Evolutionary conservation across 2,888 invertebrate species (phyloP).

Genomic region (Rhimphoctona megacephalus): DNA sequence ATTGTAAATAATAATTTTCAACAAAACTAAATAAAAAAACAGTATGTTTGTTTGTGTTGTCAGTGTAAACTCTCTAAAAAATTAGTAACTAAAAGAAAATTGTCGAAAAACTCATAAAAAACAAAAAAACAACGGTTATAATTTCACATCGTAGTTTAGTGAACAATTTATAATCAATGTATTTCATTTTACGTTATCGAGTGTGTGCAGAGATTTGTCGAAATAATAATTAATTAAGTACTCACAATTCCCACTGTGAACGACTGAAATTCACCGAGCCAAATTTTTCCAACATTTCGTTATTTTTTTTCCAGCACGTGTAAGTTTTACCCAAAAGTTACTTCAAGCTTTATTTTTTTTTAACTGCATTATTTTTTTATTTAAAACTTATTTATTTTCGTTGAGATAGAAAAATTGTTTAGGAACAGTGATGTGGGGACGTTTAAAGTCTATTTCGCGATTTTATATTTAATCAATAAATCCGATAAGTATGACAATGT

Average conservation of each 20-base stretch:
- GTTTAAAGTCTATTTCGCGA: background rate
- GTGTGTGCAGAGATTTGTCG: background rate
- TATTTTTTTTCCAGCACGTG: slow-evolving; percentile 7
- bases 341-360: background rate
- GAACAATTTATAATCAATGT: background rate
- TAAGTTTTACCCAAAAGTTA: slow-evolving; percentile 13
- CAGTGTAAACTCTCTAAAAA: background rate
- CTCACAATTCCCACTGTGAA: background rate
- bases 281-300: background rate
- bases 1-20: slow-evolving; percentile 20
- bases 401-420: background rate
- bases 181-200: background rate
- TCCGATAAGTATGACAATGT: background rate
- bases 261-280: background rate
- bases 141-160: background rate
- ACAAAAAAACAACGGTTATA: background rate
- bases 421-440: background rate
- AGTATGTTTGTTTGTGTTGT: background rate
- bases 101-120: background rate
- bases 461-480: background rate
- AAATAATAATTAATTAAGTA: background rate
- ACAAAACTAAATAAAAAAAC: background rate
- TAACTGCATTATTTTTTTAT: background rate
- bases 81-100: background rate
- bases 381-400: background rate